Base-by-base conservation (phyloP, 1,140 invertebrate species). In the Neocloeon triangulifer region DNA sequence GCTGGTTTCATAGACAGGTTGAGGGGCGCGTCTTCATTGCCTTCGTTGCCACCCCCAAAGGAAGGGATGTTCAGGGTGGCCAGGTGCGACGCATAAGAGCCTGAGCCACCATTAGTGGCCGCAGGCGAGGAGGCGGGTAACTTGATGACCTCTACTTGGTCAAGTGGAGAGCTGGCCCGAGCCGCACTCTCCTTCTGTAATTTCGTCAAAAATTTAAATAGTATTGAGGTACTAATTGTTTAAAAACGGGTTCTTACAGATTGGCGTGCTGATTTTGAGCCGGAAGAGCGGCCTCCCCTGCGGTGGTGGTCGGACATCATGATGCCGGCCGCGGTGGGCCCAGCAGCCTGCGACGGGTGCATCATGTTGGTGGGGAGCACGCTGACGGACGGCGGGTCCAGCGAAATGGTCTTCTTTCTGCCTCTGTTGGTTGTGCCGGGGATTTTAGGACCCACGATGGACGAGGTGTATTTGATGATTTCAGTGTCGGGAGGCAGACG, bases 391-490 rank as follows among this genome's bases (percentile, higher is more conserved):
- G 74, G 75, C 27, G 74, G 72, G 53, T 80, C 77, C 37, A 81
- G 51, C 1, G 76, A 80, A 42, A 81, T 81, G 17, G 77, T 81
- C 60, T 81, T 82, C 56, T 81, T 82, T 27, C 77, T 61, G 29
- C 76, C 76, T 12, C 78, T 59, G 48, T 77, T 80, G 32, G 75
- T 80, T 32, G 71, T 74, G 29, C 76, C 75, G 12, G 74, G 72
- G 31, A 74, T 59, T 61, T 80, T 80, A 25, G 77, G 74, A 25
- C 77, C 76, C 34, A 77, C 70, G 37, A 80, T 69, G 30, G 74
- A 78, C 35, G 76, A 81, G 30, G 77, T 81, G 47, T 81, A 81
- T 50, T 81, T 81, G 43, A 84, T 81, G 34, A 84, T 81, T 56
- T 84, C 78, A 10, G 78, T 84, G 44, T 81, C 78, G n/a, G 77